phyloP scores from a whole-genome alignment of 1,140 invertebrate species.

The Drosophila quadrilineata region DNA sequence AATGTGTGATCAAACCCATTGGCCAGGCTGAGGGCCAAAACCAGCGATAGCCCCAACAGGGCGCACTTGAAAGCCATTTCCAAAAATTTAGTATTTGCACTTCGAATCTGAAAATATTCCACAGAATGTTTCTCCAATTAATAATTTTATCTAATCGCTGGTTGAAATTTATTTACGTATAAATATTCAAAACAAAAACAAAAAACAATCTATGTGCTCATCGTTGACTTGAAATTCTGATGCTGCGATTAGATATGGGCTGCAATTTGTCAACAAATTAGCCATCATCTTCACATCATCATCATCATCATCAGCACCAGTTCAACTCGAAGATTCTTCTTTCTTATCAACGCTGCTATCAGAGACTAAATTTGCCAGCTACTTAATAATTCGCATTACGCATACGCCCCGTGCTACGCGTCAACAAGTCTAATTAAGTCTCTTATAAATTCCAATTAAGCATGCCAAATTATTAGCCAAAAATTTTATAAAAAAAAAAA shows the following conservation, averaged over 20 bases:
- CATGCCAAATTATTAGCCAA: conserved; percentile 16
- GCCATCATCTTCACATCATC: no score
- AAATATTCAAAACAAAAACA: no score
- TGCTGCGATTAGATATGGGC: conserved; percentile 41
- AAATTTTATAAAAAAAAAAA: not conserved
- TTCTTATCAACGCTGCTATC: conserved; percentile 23
- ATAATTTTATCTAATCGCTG: conserved; percentile 27
- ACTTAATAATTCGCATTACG: conserved; percentile 29
- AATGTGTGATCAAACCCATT: conserved; percentile 63
- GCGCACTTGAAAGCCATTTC: conserved; percentile 40
- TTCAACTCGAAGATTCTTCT: no score
- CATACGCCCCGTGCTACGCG: conserved; percentile 31
- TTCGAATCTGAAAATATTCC: conserved; percentile 1
- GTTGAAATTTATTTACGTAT: no score
- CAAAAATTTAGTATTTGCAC: conserved; percentile 8
- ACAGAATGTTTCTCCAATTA: not conserved
- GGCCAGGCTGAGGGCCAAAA: conserved; percentile 43
- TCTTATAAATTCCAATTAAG: conserved; percentile 32
- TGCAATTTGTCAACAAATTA: conserved; percentile 61
- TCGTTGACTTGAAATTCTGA: conserved; percentile 1
- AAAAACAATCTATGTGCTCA: no score
- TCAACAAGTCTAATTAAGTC: conserved; percentile 25
- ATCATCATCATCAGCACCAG: no score
- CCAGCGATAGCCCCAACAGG: conserved; percentile 34
- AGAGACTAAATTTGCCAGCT: not conserved